These are phyloP conservation scores for Bovichtus variegatus DNA, from an alignment of 2,797 vertebrate species.

Conservation along the genomic window DNA sequence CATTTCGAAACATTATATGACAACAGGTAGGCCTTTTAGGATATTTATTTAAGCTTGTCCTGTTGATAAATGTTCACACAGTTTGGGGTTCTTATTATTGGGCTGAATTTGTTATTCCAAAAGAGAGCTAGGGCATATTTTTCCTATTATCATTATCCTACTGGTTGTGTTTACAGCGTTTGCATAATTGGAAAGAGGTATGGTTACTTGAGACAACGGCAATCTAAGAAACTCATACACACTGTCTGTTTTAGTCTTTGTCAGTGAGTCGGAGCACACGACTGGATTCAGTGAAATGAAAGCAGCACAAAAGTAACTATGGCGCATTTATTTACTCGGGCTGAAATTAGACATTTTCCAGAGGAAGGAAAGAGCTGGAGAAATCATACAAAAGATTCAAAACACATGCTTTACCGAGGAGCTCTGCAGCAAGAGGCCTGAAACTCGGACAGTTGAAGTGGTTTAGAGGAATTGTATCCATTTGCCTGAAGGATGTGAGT, in stretches of 20 bases:
- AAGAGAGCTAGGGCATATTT: constrained; percentile 55
- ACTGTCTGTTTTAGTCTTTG: constrained; percentile 64
- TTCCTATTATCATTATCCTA: constrained; percentile 68
- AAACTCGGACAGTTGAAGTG: constrained; percentile 46
- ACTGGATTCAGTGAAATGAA: constrained; percentile 45
- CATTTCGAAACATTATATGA: constrained; percentile 20
- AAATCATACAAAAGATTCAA: constrained; percentile 71
- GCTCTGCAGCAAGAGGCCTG: constrained; percentile 33
- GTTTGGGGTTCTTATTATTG: constrained; percentile 26
- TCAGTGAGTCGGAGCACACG: constrained; percentile 48
- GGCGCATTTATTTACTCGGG: constrained; percentile 61
- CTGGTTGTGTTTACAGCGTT: constrained; percentile 74
- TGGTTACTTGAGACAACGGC: constrained; percentile 66
- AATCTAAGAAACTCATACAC: constrained; percentile 56
- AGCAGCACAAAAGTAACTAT: constrained; percentile 56
- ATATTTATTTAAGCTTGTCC: constrained; percentile 14
- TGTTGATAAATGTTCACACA: constrained; percentile 31
- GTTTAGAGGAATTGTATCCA: constrained; percentile 40
- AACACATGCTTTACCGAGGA: constrained; percentile 69
- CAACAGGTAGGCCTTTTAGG: constrained; percentile 34
- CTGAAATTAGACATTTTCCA: constrained; percentile 72
- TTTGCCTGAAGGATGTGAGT: constrained; percentile 41
- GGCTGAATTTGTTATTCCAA: constrained; percentile 51
- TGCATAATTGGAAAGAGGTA: constrained; percentile 67
- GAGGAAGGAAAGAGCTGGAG: constrained; percentile 60